A percentile compares a stretch with the other conserved stretches of the same genome.
phyloP scores from a whole-genome alignment of 2,113 vertebrate species.

The Edolisoma coerulescens region DNA sequence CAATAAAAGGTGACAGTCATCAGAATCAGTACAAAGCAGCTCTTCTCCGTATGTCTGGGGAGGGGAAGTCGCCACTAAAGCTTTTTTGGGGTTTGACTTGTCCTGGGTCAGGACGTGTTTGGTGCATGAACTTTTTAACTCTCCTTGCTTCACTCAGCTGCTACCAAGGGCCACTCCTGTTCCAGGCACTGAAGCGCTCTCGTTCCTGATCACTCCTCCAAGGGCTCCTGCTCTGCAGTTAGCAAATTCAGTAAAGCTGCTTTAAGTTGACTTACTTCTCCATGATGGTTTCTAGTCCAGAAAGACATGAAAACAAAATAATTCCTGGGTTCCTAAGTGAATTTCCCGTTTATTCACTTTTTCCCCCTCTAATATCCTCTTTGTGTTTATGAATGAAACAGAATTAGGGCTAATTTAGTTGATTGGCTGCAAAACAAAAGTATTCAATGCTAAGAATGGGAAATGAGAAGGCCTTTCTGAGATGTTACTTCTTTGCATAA shows the following conservation, averaged over 20 bases:
- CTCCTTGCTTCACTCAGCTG: neutral
- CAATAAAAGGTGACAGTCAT: neutral
- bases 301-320: neutral
- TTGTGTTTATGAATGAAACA: slow-evolving; percentile 57
- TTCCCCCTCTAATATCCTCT: slow-evolving; percentile 27
- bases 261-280: neutral
- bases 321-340: neutral
- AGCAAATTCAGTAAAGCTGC: neutral
- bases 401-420: slow-evolving; percentile 65
- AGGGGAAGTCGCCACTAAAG: neutral
- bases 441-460: slow-evolving; percentile 57
- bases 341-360: neutral
- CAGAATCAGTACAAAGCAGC: neutral
- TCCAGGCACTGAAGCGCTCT: neutral
- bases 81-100: neutral
- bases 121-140: neutral
- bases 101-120: neutral
- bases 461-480: slow-evolving; percentile 59
- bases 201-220: fast-evolving
- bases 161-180: neutral
- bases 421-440: slow-evolving; percentile 68
- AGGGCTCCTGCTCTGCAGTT: neutral
- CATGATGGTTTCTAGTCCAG: neutral
- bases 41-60: neutral
- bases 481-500: slow-evolving; percentile 65